Percentiles rank a stretch among this genome's conserved stretches.
Evolutionary conservation across 2,113 vertebrate species (phyloP).

Genomic region (Rissa tridactyla): DNA sequence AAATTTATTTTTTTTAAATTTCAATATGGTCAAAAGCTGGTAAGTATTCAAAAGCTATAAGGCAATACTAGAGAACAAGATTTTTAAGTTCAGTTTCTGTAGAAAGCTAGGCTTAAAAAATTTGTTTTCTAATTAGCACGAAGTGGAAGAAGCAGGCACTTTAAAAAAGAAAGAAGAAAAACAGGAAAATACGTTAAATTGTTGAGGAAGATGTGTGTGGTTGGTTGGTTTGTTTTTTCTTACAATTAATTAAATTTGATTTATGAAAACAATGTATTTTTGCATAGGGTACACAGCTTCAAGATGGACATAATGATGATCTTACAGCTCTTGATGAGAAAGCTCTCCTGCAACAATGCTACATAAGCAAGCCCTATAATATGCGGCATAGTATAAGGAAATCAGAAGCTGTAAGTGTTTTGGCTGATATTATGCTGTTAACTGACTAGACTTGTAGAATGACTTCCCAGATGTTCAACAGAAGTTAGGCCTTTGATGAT

Average conservation of each 20-base stretch:
- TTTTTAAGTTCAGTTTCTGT: background rate
- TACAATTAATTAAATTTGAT: background rate
- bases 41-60: background rate
- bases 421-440: background rate
- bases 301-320: background rate
- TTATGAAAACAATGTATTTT: background rate
- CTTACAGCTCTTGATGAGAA: constrained; percentile 68
- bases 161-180: background rate
- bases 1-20: background rate
- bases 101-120: background rate
- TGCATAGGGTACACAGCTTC: background rate
- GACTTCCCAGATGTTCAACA: background rate
- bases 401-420: constrained; percentile 75
- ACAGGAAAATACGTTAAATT: background rate
- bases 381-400: constrained; percentile 54
- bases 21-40: background rate
- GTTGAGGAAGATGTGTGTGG: background rate
- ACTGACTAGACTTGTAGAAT: background rate
- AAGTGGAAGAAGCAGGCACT: background rate
- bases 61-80: background rate
- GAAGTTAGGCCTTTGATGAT: background rate
- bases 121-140: background rate
- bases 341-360: constrained; percentile 67
- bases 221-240: background rate
- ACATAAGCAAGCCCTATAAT: constrained; percentile 36